Evolutionary conservation across 2,888 invertebrate genomes (phyloP).

Genomic region (Antitype chi): DNA sequence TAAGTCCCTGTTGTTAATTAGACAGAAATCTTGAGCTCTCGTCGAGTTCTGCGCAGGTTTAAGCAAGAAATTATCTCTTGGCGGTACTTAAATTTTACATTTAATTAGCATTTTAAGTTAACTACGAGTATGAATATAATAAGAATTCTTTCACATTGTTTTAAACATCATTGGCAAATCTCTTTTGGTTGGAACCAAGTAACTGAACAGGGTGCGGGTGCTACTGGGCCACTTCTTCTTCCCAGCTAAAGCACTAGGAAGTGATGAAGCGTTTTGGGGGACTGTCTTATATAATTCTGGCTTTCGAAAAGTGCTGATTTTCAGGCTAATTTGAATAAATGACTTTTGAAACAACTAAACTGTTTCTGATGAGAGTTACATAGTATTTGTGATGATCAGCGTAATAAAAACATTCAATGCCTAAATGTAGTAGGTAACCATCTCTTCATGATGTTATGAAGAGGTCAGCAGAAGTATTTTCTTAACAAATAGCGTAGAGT

Average conservation of each 20-base stretch:
- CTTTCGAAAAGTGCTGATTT: not conserved
- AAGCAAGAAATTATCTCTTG: conserved; percentile 16
- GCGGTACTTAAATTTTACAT: conserved; percentile 11
- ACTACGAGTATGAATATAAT: not conserved
- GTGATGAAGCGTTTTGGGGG: not conserved
- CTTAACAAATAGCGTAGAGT: too few relatives aligned
- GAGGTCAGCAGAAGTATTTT: too few relatives aligned
- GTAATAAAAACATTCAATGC: not conserved
- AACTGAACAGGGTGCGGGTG: not conserved
- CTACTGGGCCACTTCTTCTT: not conserved
- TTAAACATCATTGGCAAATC: too few relatives aligned
- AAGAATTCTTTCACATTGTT: not conserved
- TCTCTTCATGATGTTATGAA: not conserved
- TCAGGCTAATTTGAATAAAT: too few relatives aligned
- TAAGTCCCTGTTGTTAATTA: conserved; percentile 39
- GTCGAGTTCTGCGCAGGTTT: conserved; percentile 26
- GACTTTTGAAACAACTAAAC: too few relatives aligned
- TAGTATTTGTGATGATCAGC: not conserved
- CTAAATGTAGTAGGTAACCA: too few relatives aligned
- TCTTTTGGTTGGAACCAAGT: not conserved
- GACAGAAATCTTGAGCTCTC: conserved; percentile 30
- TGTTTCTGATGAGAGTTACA: not conserved
- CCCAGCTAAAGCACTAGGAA: not conserved
- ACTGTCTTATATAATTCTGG: not conserved
- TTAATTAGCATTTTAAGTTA: not conserved